Evolutionary conservation across 1,140 invertebrate genomes (phyloP).

Genomic region (Listronotus oregonensis): DNA sequence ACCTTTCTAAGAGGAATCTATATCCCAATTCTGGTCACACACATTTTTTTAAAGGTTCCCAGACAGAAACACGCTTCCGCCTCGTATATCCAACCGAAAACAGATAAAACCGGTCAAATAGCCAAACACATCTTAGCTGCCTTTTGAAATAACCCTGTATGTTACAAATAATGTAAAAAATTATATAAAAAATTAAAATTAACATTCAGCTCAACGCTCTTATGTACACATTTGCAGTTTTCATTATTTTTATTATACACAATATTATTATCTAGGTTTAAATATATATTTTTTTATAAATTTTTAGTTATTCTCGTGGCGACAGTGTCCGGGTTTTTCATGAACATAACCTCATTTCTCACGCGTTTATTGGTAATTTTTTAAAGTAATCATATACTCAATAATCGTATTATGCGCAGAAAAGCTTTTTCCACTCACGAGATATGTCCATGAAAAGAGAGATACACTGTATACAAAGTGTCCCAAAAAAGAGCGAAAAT

Average conservation of each 20-base stretch:
- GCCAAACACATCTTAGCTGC: conserved; percentile 31
- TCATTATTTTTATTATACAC: conserved; percentile 24
- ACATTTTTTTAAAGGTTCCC: too few species aligned
- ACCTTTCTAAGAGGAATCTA: too few species aligned
- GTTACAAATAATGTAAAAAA: conserved; percentile 42
- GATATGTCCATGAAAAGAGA: too few species aligned
- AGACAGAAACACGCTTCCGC: too few species aligned
- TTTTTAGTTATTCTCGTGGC: conserved; percentile 6
- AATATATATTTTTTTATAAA: conserved; percentile 13
- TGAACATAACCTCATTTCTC: too few species aligned
- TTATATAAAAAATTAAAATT: conserved; percentile 44
- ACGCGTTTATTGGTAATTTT: too few species aligned
- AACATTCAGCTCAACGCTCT: conserved; percentile 18
- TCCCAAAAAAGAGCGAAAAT: too few species aligned
- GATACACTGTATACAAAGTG: too few species aligned
- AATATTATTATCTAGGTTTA: conserved; percentile 11
- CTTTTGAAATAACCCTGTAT: conserved; percentile 39
- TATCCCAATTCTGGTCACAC: too few species aligned
- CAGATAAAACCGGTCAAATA: conserved; percentile 8
- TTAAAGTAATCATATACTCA: too few species aligned
- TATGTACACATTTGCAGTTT: conserved; percentile 19
- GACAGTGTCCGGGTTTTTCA: neutral
- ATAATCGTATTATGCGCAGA: too few species aligned
- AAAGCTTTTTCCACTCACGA: too few species aligned
- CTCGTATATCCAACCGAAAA: neutral